phyloP scores from a whole-genome alignment of 2,797 vertebrate species.

The Bovichtus variegatus region DNA sequence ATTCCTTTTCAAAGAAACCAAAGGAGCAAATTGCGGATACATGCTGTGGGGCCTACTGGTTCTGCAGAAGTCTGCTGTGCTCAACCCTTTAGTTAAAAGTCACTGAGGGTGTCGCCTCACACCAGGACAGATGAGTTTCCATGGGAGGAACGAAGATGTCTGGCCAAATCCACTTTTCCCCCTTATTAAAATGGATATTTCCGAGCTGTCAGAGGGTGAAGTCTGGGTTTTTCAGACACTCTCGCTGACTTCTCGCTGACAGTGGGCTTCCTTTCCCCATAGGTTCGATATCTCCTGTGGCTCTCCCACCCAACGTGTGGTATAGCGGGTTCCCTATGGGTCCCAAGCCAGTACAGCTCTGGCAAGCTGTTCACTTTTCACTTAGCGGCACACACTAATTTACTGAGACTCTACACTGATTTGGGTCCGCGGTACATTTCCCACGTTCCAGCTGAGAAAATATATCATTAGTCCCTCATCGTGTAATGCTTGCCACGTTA shows the following conservation, averaged over 20 bases:
- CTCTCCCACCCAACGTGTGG: constrained; percentile 58
- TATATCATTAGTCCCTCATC: constrained; percentile 87
- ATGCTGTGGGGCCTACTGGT: constrained; percentile 61
- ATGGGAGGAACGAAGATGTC: constrained; percentile 83
- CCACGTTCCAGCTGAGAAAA: constrained; percentile 88
- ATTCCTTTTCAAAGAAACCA: constrained; percentile 54
- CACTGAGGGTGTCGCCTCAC: constrained; percentile 82
- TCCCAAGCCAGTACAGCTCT: constrained; percentile 65
- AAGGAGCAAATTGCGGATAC: constrained; percentile 46
- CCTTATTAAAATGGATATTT: constrained; percentile 88
- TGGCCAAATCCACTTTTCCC: constrained; percentile 87
- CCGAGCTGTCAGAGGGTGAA: constrained; percentile 85
- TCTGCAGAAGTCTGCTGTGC: constrained; percentile 55
- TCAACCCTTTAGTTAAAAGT: constrained; percentile 73
- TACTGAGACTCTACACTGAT: constrained; percentile 85
- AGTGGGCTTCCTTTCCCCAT: constrained; percentile 75
- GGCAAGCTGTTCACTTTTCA: constrained; percentile 78
- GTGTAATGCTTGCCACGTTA: constrained; percentile 87
- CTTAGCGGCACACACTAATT: constrained; percentile 82
- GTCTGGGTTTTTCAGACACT: constrained; percentile 83
- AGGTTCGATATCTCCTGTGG: constrained; percentile 71
- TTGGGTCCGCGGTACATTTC: constrained; percentile 78
- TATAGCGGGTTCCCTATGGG: constrained; percentile 71
- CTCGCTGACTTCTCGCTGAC: constrained; percentile 75
- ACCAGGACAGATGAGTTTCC: constrained; percentile 84